Base-by-base conservation (phyloP, 2,888 invertebrate species). In the Catocala nupta region DNA sequence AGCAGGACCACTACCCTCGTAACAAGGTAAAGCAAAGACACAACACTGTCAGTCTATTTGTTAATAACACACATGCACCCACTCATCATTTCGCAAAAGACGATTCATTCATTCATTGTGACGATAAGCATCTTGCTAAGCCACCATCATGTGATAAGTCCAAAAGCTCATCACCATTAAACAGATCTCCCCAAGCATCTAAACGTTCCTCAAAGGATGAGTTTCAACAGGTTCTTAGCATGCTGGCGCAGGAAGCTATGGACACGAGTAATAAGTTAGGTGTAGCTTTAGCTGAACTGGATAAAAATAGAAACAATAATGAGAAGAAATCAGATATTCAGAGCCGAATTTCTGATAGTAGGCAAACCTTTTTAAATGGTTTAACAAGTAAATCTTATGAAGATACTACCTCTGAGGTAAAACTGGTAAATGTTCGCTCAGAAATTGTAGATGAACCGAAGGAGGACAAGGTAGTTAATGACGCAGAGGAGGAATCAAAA, bases 161-260 rank as follows among this genome's bases (percentile, higher is more conserved):
- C 79, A 93, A 93, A 81, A 95, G 92, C 75, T 91, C 94, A 81
- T 95, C 95, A 52, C 94, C 95, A 88, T 95, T 95, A 71, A 91
- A 95, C 75, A 94, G 95, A 71, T 93, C 95, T 90, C 83, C 95
- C 84, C 78, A 95, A 91, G 75, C 94, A 89, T 84, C 90, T 72
- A 89, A 93, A 85, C 85, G 90, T 78, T 89, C 90, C 82, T 88
- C 93, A 67, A 88, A 92, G 87, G 91, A 95, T 85, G 90, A 93
- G 88, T 88, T 97, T 85, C 96, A 97, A 85, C 96, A 97, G 81
- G 95, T 97, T 44, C 90, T 97, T 55, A 96, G 96, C 77, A 96
- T 96, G 84, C 94, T 97, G 65, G 97, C 97, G 10, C 95, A 95
- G 81, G 97, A 97, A 94, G 96, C 97, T 11, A 95, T 96, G 90